phyloP scores from a whole-genome alignment of 2,888 invertebrate species.

The Scaptomyza reducta region DNA sequence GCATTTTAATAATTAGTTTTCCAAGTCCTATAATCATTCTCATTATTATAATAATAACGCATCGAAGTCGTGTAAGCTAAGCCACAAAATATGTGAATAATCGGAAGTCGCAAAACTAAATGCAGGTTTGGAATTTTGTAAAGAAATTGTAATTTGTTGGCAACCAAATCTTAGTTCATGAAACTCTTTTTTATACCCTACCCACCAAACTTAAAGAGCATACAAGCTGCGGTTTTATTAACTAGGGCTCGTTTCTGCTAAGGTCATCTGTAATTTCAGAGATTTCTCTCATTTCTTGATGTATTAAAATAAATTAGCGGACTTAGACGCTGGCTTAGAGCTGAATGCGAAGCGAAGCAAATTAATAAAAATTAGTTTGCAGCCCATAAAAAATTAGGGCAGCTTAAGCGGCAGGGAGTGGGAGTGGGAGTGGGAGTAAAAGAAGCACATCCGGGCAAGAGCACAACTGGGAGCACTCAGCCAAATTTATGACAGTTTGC shows the following conservation, averaged over 20 bases:
- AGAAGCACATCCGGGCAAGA: constrained; percentile 1
- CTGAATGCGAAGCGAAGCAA: constrained; percentile 39
- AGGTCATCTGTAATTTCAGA: constrained; percentile 20
- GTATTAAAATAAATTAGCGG: constrained; percentile 68
- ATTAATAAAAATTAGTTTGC: constrained; percentile 80
- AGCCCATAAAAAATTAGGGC: constrained; percentile 75
- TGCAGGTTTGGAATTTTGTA: too few species aligned
- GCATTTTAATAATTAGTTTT: not conserved
- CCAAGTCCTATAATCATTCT: too few species aligned
- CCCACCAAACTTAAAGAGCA: not conserved
- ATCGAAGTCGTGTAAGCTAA: too few species aligned
- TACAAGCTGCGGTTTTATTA: too few species aligned
- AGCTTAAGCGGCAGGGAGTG: constrained; percentile 51
- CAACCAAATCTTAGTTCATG: too few species aligned
- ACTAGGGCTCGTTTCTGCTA: too few species aligned
- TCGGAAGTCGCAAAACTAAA: too few species aligned
- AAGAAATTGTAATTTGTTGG: too few species aligned
- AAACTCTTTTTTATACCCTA: too few species aligned
- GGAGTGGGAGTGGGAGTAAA: constrained; percentile 37
- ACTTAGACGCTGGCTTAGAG: constrained; percentile 54
- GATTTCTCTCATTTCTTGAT: not conserved
- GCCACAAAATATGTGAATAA: too few species aligned
- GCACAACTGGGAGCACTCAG: constrained; percentile 46
- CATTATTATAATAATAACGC: too few species aligned
- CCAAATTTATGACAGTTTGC: constrained; percentile 77